Base-by-base conservation (phyloP, 2,888 invertebrate genomes). In the Dryomyza anilis region DNA sequence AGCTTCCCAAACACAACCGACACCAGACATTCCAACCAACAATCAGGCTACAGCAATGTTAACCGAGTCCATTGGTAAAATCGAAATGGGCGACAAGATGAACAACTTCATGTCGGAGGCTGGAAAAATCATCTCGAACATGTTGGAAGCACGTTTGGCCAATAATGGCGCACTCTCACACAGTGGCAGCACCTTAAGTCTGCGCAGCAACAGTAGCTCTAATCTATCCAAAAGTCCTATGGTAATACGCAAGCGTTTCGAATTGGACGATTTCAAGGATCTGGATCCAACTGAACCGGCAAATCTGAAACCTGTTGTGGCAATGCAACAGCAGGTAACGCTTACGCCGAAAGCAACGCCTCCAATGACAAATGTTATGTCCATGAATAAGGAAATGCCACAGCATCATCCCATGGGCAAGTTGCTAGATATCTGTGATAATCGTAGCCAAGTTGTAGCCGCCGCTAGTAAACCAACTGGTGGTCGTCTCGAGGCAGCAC, bases 111-210 rank as follows among this genome's bases (percentile, higher is more conserved):
- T 81, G 76, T 71, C 78, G 23, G 80, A 83, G 63, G 83, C 83
- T 8, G 78, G 82, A 6, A 83, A 83, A 66, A 81, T 83, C 16
- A 78, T 83, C 14, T 79, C 82, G n/a, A 80, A 73, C 57, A 83
- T 83, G 83, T 64, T 83, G 62, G 83, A 83, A 66, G 78, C 81
- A 0, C 76, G 83, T 14, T 55, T 82, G 57, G 76, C 73, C 16
- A 71, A 72, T 21, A 64, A 59, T 21, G 62, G 66, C 12, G 50
- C 61, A 14, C 72, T 71, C 23, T 72, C 78, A 3, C 73, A 74
- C 8, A 75, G 72, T 1, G 73, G 73, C 52, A 79, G 78, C 69
- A 66, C 71, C 0, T 36, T 75, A 4, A 79, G 77, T 56, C 67
- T 77, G 64, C 76, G 72, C 39, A 78, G 77, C 68, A 78, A 77